Evolutionary conservation across 2,113 vertebrate genomes (phyloP).

Genomic region (Corvus cornix): DNA sequence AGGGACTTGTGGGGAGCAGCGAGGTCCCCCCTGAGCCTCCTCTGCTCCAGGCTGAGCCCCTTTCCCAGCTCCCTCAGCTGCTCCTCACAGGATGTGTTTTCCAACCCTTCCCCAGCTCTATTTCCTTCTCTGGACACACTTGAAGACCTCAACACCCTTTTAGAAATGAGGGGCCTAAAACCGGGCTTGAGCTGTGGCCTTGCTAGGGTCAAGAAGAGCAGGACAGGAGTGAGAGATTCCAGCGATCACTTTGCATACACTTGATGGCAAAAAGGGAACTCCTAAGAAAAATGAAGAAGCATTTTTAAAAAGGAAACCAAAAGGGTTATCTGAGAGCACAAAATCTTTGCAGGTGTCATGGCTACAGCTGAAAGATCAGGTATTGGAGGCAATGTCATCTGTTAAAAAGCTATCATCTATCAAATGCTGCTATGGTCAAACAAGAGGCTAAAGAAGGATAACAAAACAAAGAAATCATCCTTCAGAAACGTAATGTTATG

Average conservation of each 20-base stretch:
- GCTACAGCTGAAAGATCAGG: background rate
- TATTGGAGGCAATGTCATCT: background rate
- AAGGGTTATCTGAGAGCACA: background rate
- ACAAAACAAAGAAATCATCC: background rate
- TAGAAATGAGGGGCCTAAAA: background rate
- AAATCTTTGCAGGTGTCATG: background rate
- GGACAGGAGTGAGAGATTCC: background rate
- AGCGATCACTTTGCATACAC: fast-evolving
- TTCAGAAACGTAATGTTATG: background rate
- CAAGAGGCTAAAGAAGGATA: background rate
- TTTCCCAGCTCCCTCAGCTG: background rate
- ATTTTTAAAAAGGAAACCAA: background rate
- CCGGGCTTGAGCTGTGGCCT: background rate
- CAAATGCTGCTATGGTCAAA: background rate
- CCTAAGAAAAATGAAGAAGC: background rate
- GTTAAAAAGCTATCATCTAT: background rate
- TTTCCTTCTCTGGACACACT: background rate
- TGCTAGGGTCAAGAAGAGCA: background rate
- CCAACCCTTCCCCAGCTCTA: background rate
- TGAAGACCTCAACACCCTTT: background rate
- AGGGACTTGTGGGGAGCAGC: fast-evolving
- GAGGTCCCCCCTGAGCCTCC: background rate
- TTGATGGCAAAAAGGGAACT: background rate
- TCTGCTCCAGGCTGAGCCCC: fast-evolving
- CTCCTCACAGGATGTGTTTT: fast-evolving